phyloP scores from a whole-genome alignment of 2,888 invertebrate species.

The Drosophila kanekoi region DNA sequence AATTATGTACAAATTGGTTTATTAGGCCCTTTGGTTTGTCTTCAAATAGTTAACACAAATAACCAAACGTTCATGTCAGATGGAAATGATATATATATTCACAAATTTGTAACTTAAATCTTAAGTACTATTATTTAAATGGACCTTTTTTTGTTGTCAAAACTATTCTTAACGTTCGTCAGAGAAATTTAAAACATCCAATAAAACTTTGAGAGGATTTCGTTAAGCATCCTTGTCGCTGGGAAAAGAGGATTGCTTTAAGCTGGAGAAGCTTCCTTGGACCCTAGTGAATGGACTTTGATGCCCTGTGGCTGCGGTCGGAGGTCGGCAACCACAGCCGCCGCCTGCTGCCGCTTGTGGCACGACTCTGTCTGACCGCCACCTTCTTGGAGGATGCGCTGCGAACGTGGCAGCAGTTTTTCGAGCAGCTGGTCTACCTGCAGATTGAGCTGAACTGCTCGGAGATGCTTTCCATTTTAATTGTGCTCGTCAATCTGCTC shows the following conservation, averaged over 20 bases:
- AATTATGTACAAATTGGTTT: background rate
- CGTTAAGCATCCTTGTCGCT: background rate
- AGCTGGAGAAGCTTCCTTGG: background rate
- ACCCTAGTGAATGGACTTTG: slow-evolving; percentile 5
- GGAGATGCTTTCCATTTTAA: background rate
- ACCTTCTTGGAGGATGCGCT: slow-evolving; percentile 41
- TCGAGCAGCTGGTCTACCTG: slow-evolving; percentile 11
- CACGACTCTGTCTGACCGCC: slow-evolving; percentile 40
- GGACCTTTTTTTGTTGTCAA: background rate
- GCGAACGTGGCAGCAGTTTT: slow-evolving; percentile 38
- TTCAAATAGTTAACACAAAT: no score
- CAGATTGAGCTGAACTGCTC: slow-evolving; percentile 31
- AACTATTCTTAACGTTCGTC: background rate
- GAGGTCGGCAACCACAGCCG: slow-evolving; percentile 21
- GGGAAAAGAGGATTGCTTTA: no score
- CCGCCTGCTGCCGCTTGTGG: slow-evolving; percentile 36
- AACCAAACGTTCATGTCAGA: no score
- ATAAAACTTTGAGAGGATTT: no score
- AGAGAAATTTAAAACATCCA: background rate
- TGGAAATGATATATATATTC: no score
- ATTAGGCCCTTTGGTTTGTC: background rate
- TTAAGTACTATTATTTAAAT: no score
- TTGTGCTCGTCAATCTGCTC: slow-evolving; percentile 27
- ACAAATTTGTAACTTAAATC: no score
- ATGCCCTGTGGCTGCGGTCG: slow-evolving; percentile 14